Base-by-base conservation (phyloP, 2,888 invertebrate genomes). In the Panzeria rudis region DNA sequence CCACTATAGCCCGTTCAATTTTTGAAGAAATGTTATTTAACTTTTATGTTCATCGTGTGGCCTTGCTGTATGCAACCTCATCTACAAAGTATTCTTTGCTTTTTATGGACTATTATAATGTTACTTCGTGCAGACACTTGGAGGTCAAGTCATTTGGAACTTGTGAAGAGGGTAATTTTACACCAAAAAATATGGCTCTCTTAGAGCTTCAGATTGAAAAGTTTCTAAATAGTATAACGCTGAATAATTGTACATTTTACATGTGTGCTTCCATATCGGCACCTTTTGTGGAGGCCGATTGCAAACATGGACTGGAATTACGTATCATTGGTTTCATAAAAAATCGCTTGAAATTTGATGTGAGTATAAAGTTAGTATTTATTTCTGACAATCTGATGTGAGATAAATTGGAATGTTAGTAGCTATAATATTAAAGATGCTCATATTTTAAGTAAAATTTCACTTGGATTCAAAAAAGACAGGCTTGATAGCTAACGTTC, bases 271-370 rank as follows among this genome's bases (percentile, higher is more conserved):
- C 94, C 54, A 91, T 93, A 86, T 91, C 93, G 68, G 93, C 93
- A 13, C 94, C 94, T 0, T 94, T 94, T 87, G 91, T 94, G 0
- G 94, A 94, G 87, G 87, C 87, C 5, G 88, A 92, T 71, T 90
- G 91, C 59, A 64, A 87, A 0, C 89, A 92, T 13, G 92, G 92
- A 47, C 89, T 93, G 0, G 94, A 94, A 84, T 90, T 94, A 72
- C 93, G 94, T 76, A 92, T 92, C 68, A 78, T 91, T 11, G 88
- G 93, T 0, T 90, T 94, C 5, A 90, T 93, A 61, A 90, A 88
- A 47, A 93, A 77, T 87, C 92, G 66, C 78, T 88, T 88, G 20
- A 89, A 87, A 9, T 93, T 93, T 68, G 88, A 91, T 78, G 92
- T 94, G 64, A 89, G 90, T 82, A 38, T 52, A 9, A 8, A n/a